A percentile compares a stretch with the other conserved stretches of the same genome.
These are phyloP conservation scores for Dolomedes plantarius DNA, from an alignment of 2,888 invertebrate genomes.

Conservation along the genomic window DNA sequence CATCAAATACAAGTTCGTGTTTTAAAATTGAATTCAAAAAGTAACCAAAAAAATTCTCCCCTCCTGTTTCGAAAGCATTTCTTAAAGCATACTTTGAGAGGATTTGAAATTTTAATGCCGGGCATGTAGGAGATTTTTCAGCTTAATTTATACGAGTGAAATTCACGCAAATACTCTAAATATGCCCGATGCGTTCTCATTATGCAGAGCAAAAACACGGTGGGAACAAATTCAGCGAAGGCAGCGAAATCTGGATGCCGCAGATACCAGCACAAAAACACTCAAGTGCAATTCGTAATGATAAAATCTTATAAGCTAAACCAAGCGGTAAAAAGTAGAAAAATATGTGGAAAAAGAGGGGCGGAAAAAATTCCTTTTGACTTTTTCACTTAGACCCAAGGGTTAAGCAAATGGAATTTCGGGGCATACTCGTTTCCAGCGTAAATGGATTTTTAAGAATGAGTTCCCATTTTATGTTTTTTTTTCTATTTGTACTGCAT, in stretches of 20 bases:
- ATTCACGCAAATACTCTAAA: neutral
- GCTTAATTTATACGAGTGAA: neutral
- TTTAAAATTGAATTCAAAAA: too few species aligned
- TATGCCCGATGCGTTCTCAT: neutral
- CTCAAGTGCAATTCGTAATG: neutral
- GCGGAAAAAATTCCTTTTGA: neutral
- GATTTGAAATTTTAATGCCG: too few species aligned
- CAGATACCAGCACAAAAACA: neutral
- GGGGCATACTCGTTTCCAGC: slow-evolving; percentile 38
- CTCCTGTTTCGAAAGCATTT: too few species aligned
- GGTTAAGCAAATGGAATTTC: slow-evolving; percentile 68
- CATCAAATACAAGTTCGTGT: too few species aligned
- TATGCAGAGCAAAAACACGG: neutral
- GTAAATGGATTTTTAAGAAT: slow-evolving; percentile 62
- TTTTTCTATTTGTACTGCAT: neutral
- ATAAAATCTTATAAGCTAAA: slow-evolving; percentile 5
- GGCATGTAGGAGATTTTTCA: neutral
- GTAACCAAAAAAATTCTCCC: too few species aligned
- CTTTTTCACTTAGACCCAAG: slow-evolving; percentile 40
- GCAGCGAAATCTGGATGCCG: neutral
- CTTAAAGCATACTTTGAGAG: too few species aligned
- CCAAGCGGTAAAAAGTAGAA: neutral
- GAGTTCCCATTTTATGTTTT: slow-evolving; percentile 33
- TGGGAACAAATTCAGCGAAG: neutral
- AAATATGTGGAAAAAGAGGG: neutral